phyloP scores from a whole-genome alignment of 2,888 invertebrate species.

The Atethmia centrago region DNA sequence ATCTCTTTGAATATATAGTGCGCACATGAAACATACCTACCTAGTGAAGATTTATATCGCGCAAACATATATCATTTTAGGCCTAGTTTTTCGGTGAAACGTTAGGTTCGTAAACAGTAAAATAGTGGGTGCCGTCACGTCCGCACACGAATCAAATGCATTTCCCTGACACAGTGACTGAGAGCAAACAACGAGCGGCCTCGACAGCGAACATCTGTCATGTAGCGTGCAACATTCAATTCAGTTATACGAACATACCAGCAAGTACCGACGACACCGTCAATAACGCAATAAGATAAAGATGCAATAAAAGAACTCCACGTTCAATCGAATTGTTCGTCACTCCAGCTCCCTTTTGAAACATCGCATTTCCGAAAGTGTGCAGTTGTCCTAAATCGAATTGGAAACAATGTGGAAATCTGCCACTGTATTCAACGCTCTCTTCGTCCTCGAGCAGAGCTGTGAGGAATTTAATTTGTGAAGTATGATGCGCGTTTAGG shows the following conservation, averaged over 20 bases:
- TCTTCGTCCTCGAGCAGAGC: conserved; percentile 70
- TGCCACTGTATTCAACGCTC: conserved; percentile 64
- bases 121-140: conserved; percentile 38
- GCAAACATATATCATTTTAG: not conserved
- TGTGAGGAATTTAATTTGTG: conserved; percentile 79
- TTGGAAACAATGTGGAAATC: conserved; percentile 74
- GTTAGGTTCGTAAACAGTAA: conserved; percentile 33
- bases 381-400: conserved; percentile 84
- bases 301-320: conserved; percentile 79
- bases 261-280: conserved; percentile 56
- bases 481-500: conserved; percentile 76
- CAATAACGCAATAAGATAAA: conserved; percentile 71
- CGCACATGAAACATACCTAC: not conserved
- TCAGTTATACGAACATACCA: conserved; percentile 60
- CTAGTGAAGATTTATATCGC: not conserved
- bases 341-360: conserved; percentile 78
- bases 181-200: conserved; percentile 53
- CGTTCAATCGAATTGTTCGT: conserved; percentile 82
- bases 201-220: conserved; percentile 58
- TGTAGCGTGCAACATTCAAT: conserved; percentile 61
- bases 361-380: conserved; percentile 78
- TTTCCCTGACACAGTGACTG: conserved; percentile 52
- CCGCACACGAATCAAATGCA: conserved; percentile 50
- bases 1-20: not conserved
- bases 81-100: conserved; percentile 15